Percentiles rank a stretch among this genome's conserved stretches.
Evolutionary conservation across 2,113 vertebrate genomes (phyloP).

Genomic region (Leuciscus idus): DNA sequence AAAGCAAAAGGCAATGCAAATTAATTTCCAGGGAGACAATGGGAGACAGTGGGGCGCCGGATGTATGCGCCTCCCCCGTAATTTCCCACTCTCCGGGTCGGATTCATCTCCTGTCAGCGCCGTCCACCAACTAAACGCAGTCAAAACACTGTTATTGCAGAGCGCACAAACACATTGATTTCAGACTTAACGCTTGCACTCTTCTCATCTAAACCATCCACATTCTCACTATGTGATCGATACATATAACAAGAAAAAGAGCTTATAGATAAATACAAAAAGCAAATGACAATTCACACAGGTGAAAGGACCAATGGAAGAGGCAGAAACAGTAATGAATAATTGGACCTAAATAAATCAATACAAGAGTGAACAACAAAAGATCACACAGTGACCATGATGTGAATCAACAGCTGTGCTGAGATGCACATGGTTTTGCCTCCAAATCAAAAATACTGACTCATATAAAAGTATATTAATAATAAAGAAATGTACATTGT

Average conservation of each 20-base stretch:
- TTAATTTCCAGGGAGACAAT: conserved; percentile 47
- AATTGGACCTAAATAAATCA: too few relatives aligned
- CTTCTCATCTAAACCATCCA: not conserved
- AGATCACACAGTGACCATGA: too few relatives aligned
- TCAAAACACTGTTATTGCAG: conserved; percentile 42
- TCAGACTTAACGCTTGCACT: conserved; percentile 31
- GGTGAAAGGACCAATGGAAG: not conserved
- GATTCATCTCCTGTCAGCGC: conserved; percentile 49
- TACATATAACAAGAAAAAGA: not conserved
- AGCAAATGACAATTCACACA: not conserved
- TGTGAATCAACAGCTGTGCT: too few relatives aligned
- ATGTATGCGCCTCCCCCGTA: conserved; percentile 46
- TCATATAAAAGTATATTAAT: not conserved
- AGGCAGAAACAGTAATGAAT: not conserved
- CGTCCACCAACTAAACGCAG: conserved; percentile 33
- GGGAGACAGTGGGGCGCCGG: conserved; percentile 44
- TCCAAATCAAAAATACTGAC: not conserved
- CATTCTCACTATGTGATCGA: not conserved
- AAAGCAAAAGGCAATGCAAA: conserved; percentile 47
- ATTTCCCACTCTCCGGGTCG: conserved; percentile 51
- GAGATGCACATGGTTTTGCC: not conserved
- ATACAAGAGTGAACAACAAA: too few relatives aligned
- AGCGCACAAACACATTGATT: conserved; percentile 31
- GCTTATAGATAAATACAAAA: conserved; percentile 5
- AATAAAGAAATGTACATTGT: too few relatives aligned